Evolutionary conservation across 1,140 invertebrate genomes (phyloP), one percentile per base, ranked within the genome.

Genomic region (Cydia pomonella): DNA sequence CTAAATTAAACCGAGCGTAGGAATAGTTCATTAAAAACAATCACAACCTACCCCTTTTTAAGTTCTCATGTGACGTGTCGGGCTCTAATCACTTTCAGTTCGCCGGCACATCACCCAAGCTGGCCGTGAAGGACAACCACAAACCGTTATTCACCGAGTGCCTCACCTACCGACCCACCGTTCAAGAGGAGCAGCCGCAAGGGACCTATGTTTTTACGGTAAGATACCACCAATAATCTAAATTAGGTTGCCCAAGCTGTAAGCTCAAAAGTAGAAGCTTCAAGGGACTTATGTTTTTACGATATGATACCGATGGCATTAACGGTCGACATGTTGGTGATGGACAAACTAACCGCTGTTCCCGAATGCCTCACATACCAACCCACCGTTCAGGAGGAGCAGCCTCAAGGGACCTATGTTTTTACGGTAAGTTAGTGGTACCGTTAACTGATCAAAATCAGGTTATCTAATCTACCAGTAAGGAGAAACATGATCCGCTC

Each of bases 311-410:
- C n/a, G n/a, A n/a, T n/a, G n/a, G n/a, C n/a, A n/a, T n/a, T n/a
- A n/a, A n/a, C n/a, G n/a, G n/a, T n/a, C n/a, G n/a, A n/a, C n/a
- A n/a, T n/a, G n/a, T n/a, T n/a, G n/a, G n/a, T n/a, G n/a, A n/a
- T n/a, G n/a, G n/a, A n/a, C n/a, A n/a, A n/a, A 96, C 87, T 97
- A 97, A 84, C 96, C 96, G 0, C 93, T 95, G 41, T 97, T 97
- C 86, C 93, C 18, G 94, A 96, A 75, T 97, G 96, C 64, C n/a
- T n/a, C n/a, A 93, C 89, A 80, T 97, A 97, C 82, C 94, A 93
- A 73, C 95, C 96, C 0, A 88, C 93, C 3, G 94, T 97, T 1
- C 94, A 95, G 81, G 96, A 97, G 87, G 96, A 96, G 84, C 93
- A 95, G 81, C 86, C 88, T 1, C 75, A 93, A 21, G 95, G 94